Conservation (phyloP, 2,888 invertebrate genomes). For the Scaptomyza parva region DNA sequence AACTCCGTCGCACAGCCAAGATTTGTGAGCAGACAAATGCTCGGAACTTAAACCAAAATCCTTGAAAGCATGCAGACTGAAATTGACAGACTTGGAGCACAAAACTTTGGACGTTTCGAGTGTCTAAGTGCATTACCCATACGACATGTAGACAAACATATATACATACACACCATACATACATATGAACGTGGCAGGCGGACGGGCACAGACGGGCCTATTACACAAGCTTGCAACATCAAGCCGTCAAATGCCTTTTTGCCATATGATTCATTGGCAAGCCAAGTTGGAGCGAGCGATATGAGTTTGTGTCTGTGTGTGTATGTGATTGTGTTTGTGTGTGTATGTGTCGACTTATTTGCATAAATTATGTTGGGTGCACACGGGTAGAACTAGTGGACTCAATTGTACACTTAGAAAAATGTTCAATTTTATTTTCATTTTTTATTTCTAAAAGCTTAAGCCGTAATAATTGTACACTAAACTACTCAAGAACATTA, state of each 20-base stretch:
- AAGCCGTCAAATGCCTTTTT: conserved; percentile 66
- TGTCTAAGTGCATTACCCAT: conserved; percentile 66
- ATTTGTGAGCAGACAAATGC: conserved; percentile 39
- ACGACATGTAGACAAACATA: conserved; percentile 46
- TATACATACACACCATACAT: not conserved
- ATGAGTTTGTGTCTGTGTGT: conserved; percentile 22
- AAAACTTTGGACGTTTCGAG: conserved; percentile 58
- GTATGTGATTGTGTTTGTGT: conserved; percentile 43
- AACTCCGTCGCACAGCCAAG: conserved; percentile 12
- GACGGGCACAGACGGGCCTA: conserved; percentile 59
- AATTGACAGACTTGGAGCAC: conserved; percentile 58
- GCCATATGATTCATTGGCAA: conserved; percentile 68
- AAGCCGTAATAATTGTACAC: too few relatives aligned
- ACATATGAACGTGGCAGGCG: conserved; percentile 17
- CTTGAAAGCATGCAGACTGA: conserved; percentile 34
- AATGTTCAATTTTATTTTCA: too few relatives aligned
- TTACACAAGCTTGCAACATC: conserved; percentile 48
- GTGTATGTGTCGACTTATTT: conserved; percentile 63
- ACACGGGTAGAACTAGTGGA: conserved; percentile 7
- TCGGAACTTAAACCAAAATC: conserved; percentile 32
- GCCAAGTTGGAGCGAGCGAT: conserved; percentile 28
- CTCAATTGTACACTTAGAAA: conserved; percentile 4
- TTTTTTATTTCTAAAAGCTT: too few relatives aligned
- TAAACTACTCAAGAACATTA: too few relatives aligned
- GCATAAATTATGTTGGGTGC: conserved; percentile 62